phyloP scores from a whole-genome alignment of 1,140 invertebrate species.

The Drosophila sulfurigaster region DNA sequence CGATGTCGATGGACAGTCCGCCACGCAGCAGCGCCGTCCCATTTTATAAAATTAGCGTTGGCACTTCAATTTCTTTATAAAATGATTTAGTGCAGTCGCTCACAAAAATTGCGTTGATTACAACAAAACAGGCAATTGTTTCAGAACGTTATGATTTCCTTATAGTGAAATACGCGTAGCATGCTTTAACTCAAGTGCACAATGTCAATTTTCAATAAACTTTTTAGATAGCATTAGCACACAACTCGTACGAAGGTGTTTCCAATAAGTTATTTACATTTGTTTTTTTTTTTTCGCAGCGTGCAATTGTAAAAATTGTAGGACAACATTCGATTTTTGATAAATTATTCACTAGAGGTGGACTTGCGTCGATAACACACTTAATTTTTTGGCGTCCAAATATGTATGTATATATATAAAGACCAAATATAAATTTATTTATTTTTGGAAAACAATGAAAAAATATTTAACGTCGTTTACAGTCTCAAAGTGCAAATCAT shows the following conservation, averaged over 20 bases:
- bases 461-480: no score
- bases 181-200: conserved; percentile 8
- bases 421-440: no score
- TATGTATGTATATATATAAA: no score
- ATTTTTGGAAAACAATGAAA: no score
- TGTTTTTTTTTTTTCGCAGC: background rate
- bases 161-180: background rate
- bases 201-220: conserved; percentile 1
- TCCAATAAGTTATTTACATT: background rate
- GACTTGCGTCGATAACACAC: no score
- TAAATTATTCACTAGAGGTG: no score
- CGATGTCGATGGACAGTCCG: conserved; percentile 82
- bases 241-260: background rate
- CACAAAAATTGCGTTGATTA: conserved; percentile 8
- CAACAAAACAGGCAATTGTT: conserved; percentile 34
- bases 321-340: background rate
- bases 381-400: no score
- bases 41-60: conserved; percentile 34
- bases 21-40: conserved; percentile 82
- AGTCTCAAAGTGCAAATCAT: no score
- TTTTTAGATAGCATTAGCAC: background rate
- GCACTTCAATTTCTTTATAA: background rate
- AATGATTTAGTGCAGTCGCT: background rate
- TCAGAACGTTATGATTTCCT: background rate
- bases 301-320: background rate